Percentiles rank a stretch among this genome's conserved stretches.
These are phyloP conservation scores for Empis stercorea DNA, from an alignment of 2,888 invertebrate genomes.

Conservation along the genomic window DNA sequence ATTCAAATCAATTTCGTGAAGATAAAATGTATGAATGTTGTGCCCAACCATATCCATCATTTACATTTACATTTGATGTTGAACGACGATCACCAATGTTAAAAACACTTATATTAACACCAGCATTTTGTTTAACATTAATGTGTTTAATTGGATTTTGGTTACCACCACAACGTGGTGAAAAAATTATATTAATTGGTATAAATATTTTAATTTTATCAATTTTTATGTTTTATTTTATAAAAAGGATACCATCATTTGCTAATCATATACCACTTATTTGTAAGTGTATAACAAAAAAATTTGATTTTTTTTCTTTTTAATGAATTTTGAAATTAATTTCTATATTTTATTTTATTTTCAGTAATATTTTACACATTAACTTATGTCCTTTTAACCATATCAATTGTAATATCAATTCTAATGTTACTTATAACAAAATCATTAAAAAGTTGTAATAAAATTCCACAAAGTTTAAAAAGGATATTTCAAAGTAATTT, in stretches of 20 bases:
- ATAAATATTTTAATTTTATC: conserved; percentile 45
- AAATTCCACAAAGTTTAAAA: not conserved
- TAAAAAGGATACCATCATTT: conserved; percentile 39
- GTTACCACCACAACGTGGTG: conserved; percentile 52
- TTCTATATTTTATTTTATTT: conserved; percentile 15
- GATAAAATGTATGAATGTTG: conserved; percentile 40
- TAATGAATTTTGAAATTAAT: not conserved
- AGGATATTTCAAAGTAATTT: not conserved
- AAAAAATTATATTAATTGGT: conserved; percentile 49
- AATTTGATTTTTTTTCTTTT: no score
- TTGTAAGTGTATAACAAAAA: conserved; percentile 24
- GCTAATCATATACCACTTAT: conserved; percentile 37
- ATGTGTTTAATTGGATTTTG: conserved; percentile 46
- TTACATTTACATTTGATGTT: conserved; percentile 40
- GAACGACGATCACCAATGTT: conserved; percentile 43
- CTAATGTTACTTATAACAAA: not conserved
- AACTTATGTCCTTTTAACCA: conserved; percentile 38
- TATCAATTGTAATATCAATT: conserved; percentile 42
- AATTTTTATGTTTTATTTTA: conserved; percentile 50
- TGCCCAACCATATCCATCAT: conserved; percentile 41
- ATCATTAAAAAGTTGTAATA: not conserved
- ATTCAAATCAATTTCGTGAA: conserved; percentile 23
- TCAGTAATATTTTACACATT: conserved; percentile 44
- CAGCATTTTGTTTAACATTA: conserved; percentile 43
- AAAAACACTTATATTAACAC: conserved; percentile 42